Evolutionary conservation across 2,888 invertebrate genomes (phyloP), one percentile per base, ranked within the genome.

Genomic region (Griposia aprilina): DNA sequence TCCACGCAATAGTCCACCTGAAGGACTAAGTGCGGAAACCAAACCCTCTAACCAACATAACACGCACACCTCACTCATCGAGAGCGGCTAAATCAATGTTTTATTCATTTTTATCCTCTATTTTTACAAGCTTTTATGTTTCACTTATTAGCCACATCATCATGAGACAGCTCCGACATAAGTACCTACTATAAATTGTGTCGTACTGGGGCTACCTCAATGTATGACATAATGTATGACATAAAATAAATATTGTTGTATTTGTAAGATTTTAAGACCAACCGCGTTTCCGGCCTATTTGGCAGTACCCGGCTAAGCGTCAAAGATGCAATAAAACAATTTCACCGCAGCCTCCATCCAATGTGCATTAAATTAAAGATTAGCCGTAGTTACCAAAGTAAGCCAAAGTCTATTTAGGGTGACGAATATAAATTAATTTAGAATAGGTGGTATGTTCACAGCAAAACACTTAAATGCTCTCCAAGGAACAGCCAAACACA

Each of bases 311-410:
- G n/a, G 7, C 4, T 41, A 17, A 13, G n/a, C 72, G 15, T 50
- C 41, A 20, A 48, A 71, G 30, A 78, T 80, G 55, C 23, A 36
- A 45, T 81, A 66, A 23, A 81, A 73, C 15, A 59, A 79, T 66
- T 59, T 60, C 26, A 7, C 36, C 36, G 36, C 45, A 30, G 23
- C 48, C 52, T 6, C 48, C 11, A 55, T n/a, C 45, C 41, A 66
- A 72, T 79, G 48, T 48, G 52, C 15, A 36, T 36, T 66, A 45
- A 81, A 77, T 67, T 60, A 77, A 76, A 77, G 5, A 67, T 26
- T 6, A 26, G 20, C 66, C 66, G 23, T 23, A 8, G 8, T 23
- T 8, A 8, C 17, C 30, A 11, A 30, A 45, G n/a, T 59, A 50
- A 60, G 45, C n/a, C 5, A 20, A 55, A 48, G 6, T 41, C 20